Percentiles rank a stretch among this genome's conserved stretches.
Evolutionary conservation across 2,888 invertebrate genomes (phyloP).

Genomic region (Podabrus alpinus): DNA sequence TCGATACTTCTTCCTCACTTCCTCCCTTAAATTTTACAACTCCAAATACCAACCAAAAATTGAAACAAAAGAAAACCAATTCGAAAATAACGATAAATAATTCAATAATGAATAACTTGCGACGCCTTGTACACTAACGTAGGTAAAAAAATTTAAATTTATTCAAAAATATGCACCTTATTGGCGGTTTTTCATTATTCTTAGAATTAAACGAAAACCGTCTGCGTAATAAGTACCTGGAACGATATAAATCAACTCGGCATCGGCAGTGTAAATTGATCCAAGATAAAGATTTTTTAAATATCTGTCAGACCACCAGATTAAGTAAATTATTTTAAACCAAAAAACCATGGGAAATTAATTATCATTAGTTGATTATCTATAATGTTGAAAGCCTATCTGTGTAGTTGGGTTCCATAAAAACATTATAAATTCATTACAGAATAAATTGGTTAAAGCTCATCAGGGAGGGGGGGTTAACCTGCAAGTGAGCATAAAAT

Average conservation of each 20-base stretch:
- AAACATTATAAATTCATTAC: neutral
- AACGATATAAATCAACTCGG: neutral
- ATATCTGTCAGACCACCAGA: neutral
- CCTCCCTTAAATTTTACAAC: neutral
- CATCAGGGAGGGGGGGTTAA: neutral
- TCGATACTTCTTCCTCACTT: neutral
- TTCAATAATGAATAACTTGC: neutral
- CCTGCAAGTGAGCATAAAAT: neutral
- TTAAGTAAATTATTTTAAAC: neutral
- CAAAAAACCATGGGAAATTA: neutral
- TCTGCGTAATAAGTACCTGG: neutral
- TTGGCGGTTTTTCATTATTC: neutral
- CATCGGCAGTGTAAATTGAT: neutral
- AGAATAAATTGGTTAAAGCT: neutral
- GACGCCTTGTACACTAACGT: neutral
- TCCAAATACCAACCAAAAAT: neutral
- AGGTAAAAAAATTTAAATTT: neutral
- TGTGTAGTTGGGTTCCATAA: neutral
- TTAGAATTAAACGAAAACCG: neutral
- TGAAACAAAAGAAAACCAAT: neutral
- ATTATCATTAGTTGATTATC: neutral
- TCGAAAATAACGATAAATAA: neutral
- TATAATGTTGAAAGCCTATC: neutral
- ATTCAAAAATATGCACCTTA: neutral
- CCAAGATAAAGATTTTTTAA: neutral